A percentile compares a stretch with the other conserved stretches of the same genome.
Evolutionary conservation across 2,113 vertebrate species (phyloP).

Genomic region (Tyto alba): DNA sequence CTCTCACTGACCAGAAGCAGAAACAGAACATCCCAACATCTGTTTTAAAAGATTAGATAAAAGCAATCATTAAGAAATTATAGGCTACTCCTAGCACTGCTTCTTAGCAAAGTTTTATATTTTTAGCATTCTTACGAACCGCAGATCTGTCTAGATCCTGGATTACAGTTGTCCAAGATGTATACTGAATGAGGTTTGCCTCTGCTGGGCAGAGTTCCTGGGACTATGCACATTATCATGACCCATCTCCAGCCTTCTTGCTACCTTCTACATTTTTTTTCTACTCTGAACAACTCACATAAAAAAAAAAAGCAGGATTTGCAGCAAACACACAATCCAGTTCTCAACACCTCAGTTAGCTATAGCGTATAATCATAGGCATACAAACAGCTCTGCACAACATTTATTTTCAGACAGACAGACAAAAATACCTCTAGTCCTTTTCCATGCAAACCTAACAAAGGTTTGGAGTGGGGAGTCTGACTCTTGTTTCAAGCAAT

Average conservation of each 20-base stretch:
- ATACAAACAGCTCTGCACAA: neutral
- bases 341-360: neutral
- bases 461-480: neutral
- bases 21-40: neutral
- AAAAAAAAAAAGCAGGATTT: neutral
- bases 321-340: neutral
- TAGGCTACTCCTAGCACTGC: neutral
- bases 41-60: constrained; percentile 3
- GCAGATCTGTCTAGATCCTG: neutral
- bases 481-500: neutral
- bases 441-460: neutral
- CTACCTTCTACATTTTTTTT: neutral
- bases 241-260: neutral
- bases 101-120: neutral
- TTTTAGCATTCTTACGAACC: neutral
- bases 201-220: neutral
- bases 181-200: neutral
- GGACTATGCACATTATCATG: neutral
- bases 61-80: neutral
- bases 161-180: neutral
- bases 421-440: constrained; percentile 18
- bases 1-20: neutral
- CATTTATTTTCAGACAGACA: neutral
- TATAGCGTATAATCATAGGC: neutral
- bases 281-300: neutral